A percentile compares a stretch with the other conserved stretches of the same genome.
These are phyloP conservation scores for Hyles euphorbiae DNA, from an alignment of 1,140 invertebrate genomes.

Conservation along the genomic window DNA sequence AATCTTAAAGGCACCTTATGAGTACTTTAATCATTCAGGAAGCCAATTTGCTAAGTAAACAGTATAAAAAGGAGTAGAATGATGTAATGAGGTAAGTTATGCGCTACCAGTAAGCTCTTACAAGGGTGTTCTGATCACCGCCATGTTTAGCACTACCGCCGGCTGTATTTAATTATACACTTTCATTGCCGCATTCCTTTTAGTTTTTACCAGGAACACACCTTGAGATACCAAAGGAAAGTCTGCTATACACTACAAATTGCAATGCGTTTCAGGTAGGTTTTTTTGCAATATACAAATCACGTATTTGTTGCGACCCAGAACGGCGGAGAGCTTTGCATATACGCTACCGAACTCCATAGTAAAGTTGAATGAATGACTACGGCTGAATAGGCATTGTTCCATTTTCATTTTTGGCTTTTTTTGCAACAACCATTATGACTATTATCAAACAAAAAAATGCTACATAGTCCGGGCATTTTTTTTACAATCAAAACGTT, in stretches of 20 bases:
- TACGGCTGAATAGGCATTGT: slow-evolving; percentile 26
- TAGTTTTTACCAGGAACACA: slow-evolving; percentile 7
- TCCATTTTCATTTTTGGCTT: too few species aligned
- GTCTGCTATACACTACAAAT: slow-evolving; percentile 28
- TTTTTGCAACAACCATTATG: too few species aligned
- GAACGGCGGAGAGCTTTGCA: slow-evolving; percentile 20
- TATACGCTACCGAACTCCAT: slow-evolving; percentile 25
- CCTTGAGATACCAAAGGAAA: slow-evolving; percentile 24
- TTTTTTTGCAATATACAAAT: slow-evolving; percentile 22
- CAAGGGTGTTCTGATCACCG: slow-evolving; percentile 13
- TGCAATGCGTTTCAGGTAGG: slow-evolving; percentile 21
- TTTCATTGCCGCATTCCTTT: slow-evolving; percentile 22
- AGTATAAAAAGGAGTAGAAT: too few species aligned
- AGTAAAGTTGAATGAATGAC: slow-evolving; percentile 41
- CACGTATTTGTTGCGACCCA: slow-evolving; percentile 41
- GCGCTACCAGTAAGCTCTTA: slow-evolving; percentile 14
- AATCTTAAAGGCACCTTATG: too few species aligned
- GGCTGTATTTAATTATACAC: slow-evolving; percentile 9
- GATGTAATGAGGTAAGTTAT: too few species aligned
- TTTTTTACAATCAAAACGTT: too few species aligned
- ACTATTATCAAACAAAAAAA: too few species aligned
- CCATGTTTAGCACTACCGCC: slow-evolving; percentile 13
- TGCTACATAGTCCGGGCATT: too few species aligned
- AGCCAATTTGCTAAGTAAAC: too few species aligned
- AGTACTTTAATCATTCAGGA: too few species aligned